These are phyloP conservation scores for Chymomyza costata DNA, from an alignment of 1,140 invertebrate genomes.

Conservation along the genomic window DNA sequence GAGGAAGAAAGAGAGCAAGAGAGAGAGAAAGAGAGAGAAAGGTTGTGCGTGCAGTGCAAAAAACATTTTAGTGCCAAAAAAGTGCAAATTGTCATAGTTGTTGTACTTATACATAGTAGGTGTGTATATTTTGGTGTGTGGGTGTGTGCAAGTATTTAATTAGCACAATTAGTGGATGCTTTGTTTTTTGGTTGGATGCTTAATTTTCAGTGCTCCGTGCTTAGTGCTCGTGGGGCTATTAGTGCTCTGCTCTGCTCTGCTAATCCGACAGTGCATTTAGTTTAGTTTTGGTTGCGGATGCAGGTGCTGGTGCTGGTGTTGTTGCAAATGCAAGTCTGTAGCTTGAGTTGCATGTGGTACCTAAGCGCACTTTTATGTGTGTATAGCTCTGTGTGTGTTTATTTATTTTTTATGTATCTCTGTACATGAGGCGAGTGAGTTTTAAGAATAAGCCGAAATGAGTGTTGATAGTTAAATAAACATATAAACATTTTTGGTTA, in stretches of 20 bases:
- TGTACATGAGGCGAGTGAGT: too few species aligned
- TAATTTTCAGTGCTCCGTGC: constrained; percentile 18
- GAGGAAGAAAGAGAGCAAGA: constrained; percentile 7
- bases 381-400: too few species aligned
- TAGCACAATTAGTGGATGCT: constrained; percentile 60
- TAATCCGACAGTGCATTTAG: too few species aligned
- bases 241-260: too few species aligned
- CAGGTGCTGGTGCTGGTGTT: constrained; percentile 7
- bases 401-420: too few species aligned
- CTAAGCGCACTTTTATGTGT: too few species aligned
- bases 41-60: constrained; percentile 43
- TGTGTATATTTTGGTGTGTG: constrained; percentile 18
- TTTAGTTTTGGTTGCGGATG: constrained; percentile 5
- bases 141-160: constrained; percentile 45
- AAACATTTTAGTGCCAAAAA: constrained; percentile 57
- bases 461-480: too few species aligned
- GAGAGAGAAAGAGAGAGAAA: background rate
- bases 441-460: too few species aligned
- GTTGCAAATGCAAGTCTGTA: too few species aligned
- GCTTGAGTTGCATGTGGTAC: too few species aligned
- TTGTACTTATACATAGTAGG: constrained; percentile 13
- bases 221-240: too few species aligned
- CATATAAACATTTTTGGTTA: constrained; percentile 2
- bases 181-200: too few species aligned
- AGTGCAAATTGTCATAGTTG: constrained; percentile 54